Evolutionary conservation across 2,797 vertebrate species (phyloP).

Genomic region (Muraenolepis orangiensis): DNA sequence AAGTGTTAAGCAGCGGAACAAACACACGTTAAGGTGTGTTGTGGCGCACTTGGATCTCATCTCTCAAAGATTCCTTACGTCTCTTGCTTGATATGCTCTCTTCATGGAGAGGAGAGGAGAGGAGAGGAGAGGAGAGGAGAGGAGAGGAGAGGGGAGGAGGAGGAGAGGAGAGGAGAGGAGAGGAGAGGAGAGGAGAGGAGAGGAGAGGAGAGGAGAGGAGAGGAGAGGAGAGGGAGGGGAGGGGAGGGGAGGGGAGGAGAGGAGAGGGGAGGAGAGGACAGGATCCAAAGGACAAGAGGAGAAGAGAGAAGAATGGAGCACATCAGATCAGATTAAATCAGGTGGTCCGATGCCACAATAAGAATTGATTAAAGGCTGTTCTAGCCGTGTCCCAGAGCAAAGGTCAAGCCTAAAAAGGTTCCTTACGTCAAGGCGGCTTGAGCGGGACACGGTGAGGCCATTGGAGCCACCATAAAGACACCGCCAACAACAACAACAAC

Average conservation of each 20-base stretch:
- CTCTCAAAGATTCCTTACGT: too few relatives aligned
- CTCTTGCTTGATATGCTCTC: too few relatives aligned
- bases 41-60: too few relatives aligned
- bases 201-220: neutral
- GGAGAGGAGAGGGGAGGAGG: too few relatives aligned
- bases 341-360: neutral
- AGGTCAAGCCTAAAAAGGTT: too few relatives aligned
- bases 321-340: neutral
- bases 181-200: conserved; percentile 6
- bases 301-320: neutral
- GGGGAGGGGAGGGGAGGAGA: neutral
- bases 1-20: neutral
- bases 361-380: neutral
- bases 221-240: too few relatives aligned
- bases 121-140: too few relatives aligned
- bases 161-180: conserved; percentile 1
- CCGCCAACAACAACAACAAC: too few relatives aligned
- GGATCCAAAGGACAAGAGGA: neutral
- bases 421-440: too few relatives aligned
- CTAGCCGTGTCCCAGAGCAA: too few relatives aligned
- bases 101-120: too few relatives aligned
- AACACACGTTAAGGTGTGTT: neutral
- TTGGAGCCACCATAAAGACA: neutral
- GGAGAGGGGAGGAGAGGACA: neutral
- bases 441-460: neutral